Evolutionary conservation across 1,140 invertebrate genomes (phyloP), one percentile per base, ranked within the genome.

Genomic region (Aricia agestis): DNA sequence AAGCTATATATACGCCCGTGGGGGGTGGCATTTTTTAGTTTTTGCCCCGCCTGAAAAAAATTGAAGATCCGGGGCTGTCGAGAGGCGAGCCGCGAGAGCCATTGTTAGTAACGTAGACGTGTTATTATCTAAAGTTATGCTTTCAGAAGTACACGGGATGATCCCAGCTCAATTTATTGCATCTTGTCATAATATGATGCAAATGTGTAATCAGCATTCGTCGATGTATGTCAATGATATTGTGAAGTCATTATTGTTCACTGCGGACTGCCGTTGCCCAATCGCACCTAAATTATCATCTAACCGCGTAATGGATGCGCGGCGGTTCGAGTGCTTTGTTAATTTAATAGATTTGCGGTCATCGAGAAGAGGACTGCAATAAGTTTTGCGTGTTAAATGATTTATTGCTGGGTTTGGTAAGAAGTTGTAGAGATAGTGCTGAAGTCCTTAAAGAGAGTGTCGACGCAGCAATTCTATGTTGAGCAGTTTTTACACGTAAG

Each of bases 291-390:
- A 52, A 52, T 52, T 9, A 52, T 9, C 13, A 19, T 63, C 59
- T 63, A 10, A 63, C 59, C 59, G 10, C 59, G 59, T 63, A 63
- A 63, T 63, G 59, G 59, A 25, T 63, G 59, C 59, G 59, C 18
- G 19, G 25, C 59, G 6, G 18, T 11, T 63, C 59, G 2, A 63
- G 18, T 63, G 59, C 25, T 18, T 7, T 31, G 19, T 63, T 63
- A 63, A 25, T 25, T n/a, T n/a, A n/a, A 63, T 31, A 63, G 2
- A 63, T 63, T 63, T 63, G 59, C 59, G 59, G 59, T 63, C 6
- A 59, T 59, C 59, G 59, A 63, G 59, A 63, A 63, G 18, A n/a
- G 7, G 59, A 63, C 59, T 25, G 10, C 59, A 63, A 63, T 19
- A 19, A 2, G 4, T 15, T 52, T 15, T 52, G 11, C 6, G 45